Base-by-base conservation (phyloP, 2,888 invertebrate species). In the Andrena marginata region DNA sequence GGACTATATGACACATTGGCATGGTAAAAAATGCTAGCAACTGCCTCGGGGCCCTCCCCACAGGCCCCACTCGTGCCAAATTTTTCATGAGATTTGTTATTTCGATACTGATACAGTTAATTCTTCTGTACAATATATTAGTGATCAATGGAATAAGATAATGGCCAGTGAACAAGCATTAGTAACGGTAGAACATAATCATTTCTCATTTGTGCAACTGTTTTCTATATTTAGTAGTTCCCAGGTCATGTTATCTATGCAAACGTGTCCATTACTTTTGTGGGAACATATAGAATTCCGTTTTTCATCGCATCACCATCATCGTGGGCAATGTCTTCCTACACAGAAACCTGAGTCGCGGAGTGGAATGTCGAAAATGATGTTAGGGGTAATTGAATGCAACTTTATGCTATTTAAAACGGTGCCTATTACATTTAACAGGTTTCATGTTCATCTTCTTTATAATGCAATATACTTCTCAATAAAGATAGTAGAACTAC, bases 1-100 rank as follows among this genome's bases (percentile, higher is more conserved):
- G 93, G 97, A 98, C 89, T 98, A 98, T 94, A 95, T 96, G 94
- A 96, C 95, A 93, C 95, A 95, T 89, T 96, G 96, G 95, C 95
- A 95, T 83, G 95, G 94, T 89, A 96, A 96, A 92, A 95, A 96
- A 89, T 97, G 97, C 97, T 97, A 97, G 96, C 97, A 96, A 94
- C 94, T 95, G 94, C 94, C 95, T 94, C 95, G 95, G 95, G 95
- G 95, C 94, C 94, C 94, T 86, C 35, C 70, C 7, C 85, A 85
- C 74, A 92, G 90, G 82, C 89, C 91, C 91, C 90, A 29, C 35
- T 82, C 84, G 85, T 86, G 86, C 73, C 85, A 88, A 78, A 85
- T 82, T 72, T 76, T 87, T 73, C 81, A 89, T 67, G 87, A 90
- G 65, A 80, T 89, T 89, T 87, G 87, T 88, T 90, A 86, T 82